phyloP scores from a whole-genome alignment of 2,113 vertebrate species.

The Catharus bicknelli region DNA sequence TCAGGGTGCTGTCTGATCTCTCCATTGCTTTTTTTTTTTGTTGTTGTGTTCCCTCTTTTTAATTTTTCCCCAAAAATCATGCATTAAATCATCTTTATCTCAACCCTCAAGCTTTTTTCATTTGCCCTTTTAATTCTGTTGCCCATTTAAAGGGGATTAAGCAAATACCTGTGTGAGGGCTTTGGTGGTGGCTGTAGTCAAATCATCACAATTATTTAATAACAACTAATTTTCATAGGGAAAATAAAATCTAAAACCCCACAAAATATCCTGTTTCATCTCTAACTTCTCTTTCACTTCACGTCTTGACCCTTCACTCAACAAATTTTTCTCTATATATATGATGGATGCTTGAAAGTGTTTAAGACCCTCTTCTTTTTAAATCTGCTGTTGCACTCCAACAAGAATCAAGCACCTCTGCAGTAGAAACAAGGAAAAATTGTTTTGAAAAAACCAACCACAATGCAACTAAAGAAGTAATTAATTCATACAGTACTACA shows the following conservation, averaged over 20 bases:
- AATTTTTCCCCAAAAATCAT: background rate
- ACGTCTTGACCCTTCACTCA: background rate
- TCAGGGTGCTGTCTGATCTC: background rate
- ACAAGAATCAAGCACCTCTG: background rate
- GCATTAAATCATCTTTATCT: background rate
- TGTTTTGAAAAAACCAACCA: background rate
- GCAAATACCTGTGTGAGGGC: background rate
- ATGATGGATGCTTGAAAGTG: background rate
- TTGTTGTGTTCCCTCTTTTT: accelerated
- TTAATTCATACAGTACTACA: background rate
- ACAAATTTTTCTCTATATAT: background rate
- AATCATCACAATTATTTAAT: background rate
- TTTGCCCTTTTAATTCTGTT: background rate
- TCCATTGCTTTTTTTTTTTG: background rate
- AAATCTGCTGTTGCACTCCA: background rate
- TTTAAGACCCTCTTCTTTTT: background rate
- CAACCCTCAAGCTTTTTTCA: background rate
- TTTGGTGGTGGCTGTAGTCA: background rate
- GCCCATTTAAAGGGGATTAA: accelerated
- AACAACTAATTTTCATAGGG: background rate
- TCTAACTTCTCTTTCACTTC: background rate
- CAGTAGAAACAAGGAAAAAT: background rate
- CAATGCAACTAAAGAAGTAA: background rate
- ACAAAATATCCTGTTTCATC: background rate
- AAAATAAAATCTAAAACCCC: background rate